These are phyloP conservation scores for Cynocephalus volans DNA, from an alignment of 2,113 vertebrate species.

Conservation along the genomic window DNA sequence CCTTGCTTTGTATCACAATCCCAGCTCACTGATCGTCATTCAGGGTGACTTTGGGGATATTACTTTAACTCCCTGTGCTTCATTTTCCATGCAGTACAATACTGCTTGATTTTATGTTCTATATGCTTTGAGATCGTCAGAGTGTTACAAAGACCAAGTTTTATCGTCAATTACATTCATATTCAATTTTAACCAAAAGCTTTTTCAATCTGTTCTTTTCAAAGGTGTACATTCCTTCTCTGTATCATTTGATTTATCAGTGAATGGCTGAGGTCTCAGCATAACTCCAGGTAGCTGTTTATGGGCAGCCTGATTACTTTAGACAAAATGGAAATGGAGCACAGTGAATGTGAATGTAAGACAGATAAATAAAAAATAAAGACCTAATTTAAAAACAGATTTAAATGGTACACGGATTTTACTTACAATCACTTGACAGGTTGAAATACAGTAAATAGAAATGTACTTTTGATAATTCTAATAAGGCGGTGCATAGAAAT, in stretches of 20 bases:
- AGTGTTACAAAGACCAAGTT: slow-evolving; percentile 1
- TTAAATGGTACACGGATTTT: slow-evolving; percentile 31
- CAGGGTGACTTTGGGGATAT: background rate
- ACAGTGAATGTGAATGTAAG: background rate
- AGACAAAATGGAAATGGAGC: background rate
- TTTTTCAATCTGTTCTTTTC: background rate
- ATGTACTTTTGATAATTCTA: slow-evolving; percentile 22
- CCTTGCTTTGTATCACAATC: background rate
- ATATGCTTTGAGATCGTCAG: background rate
- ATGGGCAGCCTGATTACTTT: background rate
- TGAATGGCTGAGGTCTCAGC: background rate
- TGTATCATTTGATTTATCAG: background rate
- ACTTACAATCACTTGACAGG: background rate
- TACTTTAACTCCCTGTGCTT: background rate
- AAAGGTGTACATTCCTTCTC: background rate
- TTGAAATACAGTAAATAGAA: background rate
- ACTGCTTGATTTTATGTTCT: background rate
- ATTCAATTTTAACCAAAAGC: slow-evolving; percentile 61
- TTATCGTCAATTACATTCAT: slow-evolving; percentile 53
- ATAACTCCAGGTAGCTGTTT: background rate
- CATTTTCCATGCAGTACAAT: background rate
- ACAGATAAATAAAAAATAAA: slow-evolving; percentile 40
- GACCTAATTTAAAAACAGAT: background rate
- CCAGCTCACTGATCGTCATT: background rate
- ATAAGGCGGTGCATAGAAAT: background rate